A percentile compares a stretch with the other conserved stretches of the same genome.
Evolutionary conservation across 2,888 invertebrate species (phyloP).

Genomic region (Leptopilina syphax): DNA sequence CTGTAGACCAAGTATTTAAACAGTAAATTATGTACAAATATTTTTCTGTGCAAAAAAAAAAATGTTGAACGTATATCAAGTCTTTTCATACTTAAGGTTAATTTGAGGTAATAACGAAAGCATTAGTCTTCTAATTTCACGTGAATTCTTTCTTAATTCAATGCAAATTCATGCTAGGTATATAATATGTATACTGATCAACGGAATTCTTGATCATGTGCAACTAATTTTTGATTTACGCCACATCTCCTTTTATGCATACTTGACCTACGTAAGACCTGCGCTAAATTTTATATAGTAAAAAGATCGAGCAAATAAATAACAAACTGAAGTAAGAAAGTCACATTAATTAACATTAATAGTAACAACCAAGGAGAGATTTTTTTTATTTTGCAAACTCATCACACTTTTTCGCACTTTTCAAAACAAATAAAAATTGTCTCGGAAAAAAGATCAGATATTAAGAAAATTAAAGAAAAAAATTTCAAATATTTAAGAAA

Average conservation of each 20-base stretch:
- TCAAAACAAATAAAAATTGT: too few relatives aligned
- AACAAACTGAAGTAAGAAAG: conserved; percentile 9
- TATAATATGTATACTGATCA: neutral
- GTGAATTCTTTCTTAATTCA: conserved; percentile 26
- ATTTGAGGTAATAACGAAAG: neutral
- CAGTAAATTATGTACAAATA: too few relatives aligned
- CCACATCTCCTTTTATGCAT: neutral
- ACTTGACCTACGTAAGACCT: conserved; percentile 24
- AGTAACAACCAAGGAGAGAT: neutral
- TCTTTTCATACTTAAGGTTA: neutral
- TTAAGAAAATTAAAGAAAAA: too few relatives aligned
- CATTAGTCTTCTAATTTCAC: conserved; percentile 5
- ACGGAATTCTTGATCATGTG: conserved; percentile 26
- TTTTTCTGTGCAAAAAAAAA: neutral
- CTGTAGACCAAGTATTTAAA: too few relatives aligned
- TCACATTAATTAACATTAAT: neutral
- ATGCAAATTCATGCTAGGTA: conserved; percentile 6
- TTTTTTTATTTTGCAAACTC: too few relatives aligned
- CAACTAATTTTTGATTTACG: conserved; percentile 35
- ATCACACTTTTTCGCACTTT: too few relatives aligned
- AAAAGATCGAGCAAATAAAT: conserved; percentile 21
- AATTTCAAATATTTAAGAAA: too few relatives aligned
- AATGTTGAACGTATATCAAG: neutral
- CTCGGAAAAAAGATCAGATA: too few relatives aligned
- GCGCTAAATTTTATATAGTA: neutral